Percentiles rank a stretch among this genome's conserved stretches.
Conservation (phyloP, 2,888 invertebrate species). For the Eupithecia tripunctaria region DNA sequence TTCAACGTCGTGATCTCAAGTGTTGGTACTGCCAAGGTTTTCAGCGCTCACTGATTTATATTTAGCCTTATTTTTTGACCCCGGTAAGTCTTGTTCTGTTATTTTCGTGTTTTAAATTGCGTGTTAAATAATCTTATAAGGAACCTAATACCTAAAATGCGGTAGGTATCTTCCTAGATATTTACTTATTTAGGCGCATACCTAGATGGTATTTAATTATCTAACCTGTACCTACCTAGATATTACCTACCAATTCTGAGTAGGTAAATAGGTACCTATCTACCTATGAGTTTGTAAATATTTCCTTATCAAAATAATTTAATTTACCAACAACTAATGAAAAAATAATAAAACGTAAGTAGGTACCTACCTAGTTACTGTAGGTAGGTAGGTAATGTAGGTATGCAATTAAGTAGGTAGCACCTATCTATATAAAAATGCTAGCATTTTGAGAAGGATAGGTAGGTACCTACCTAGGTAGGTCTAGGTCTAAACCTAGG, state of each 20-base stretch:
- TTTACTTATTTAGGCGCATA: background rate
- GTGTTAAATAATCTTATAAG: background rate
- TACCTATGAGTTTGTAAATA: no score
- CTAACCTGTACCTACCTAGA: background rate
- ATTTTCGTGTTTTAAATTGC: background rate
- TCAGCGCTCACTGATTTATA: constrained; percentile 35
- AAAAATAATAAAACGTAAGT: background rate
- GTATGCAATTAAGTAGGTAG: no score
- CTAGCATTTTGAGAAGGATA: background rate
- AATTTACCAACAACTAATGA: no score
- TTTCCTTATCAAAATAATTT: no score
- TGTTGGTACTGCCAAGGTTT: constrained; percentile 49
- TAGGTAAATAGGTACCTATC: no score
- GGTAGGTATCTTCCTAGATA: background rate
- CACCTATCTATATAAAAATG: no score
- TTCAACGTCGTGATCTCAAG: constrained; percentile 53
- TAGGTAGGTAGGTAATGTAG: background rate
- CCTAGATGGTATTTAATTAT: background rate
- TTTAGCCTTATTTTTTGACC: constrained; percentile 36
- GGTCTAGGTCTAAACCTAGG: no score
- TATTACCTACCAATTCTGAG: no score
- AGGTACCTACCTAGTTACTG: background rate
- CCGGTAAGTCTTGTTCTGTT: constrained; percentile 13
- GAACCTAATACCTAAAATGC: background rate
- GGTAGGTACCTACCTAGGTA: constrained; percentile 17